These are phyloP conservation scores for Gymnocypris eckloni DNA, from an alignment of 2,797 vertebrate species.

Conservation along the genomic window DNA sequence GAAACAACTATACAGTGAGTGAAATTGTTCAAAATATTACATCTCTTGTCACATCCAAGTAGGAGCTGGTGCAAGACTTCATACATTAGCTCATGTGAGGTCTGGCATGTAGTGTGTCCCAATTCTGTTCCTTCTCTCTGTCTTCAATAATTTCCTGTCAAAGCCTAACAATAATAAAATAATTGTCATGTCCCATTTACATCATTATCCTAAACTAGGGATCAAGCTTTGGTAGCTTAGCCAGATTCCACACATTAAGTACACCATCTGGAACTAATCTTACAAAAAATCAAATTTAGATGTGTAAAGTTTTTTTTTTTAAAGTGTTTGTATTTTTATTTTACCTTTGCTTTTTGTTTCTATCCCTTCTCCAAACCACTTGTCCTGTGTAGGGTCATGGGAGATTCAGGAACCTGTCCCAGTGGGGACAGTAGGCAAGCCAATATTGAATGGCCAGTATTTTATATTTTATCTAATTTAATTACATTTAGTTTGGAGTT, in stretches of 20 bases:
- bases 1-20: conserved; percentile 73
- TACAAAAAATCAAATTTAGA: background rate
- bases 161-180: background rate
- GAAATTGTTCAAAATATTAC: background rate
- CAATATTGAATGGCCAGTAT: no score
- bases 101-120: background rate
- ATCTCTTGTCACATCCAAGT: background rate
- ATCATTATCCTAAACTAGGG: background rate
- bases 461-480: no score
- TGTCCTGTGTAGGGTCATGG: no score
- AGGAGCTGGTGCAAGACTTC: background rate
- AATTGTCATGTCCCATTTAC: background rate
- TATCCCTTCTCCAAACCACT: background rate
- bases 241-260: background rate
- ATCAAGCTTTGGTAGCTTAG: background rate
- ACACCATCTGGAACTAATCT: background rate
- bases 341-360: background rate
- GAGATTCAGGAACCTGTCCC: no score
- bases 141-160: background rate
- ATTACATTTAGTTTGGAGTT: no score
- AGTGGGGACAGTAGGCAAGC: no score
- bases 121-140: background rate
- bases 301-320: background rate
- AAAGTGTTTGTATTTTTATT: background rate
- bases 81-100: background rate